Evolutionary conservation across 2,888 invertebrate genomes (phyloP), one percentile per base, ranked within the genome.

Genomic region (Diachrysia chrysitis): DNA sequence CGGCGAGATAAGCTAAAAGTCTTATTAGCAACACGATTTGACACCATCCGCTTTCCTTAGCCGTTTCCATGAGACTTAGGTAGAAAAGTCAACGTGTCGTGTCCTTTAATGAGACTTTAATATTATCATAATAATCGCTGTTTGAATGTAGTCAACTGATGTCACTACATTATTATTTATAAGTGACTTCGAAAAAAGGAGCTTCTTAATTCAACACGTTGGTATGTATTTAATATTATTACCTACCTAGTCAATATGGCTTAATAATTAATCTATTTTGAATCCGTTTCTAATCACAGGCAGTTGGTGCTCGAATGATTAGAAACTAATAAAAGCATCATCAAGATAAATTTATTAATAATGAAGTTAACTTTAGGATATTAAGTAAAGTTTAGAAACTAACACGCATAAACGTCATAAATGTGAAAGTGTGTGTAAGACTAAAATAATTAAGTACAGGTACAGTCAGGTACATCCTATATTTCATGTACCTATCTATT

Each of bases 171-270:
- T n/a, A n/a, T n/a, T n/a, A n/a, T n/a, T n/a, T n/a, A n/a, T n/a
- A n/a, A n/a, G n/a, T n/a, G n/a, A n/a, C n/a, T n/a, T n/a, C n/a
- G n/a, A n/a, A n/a, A n/a, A n/a, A n/a, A n/a, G n/a, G n/a, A n/a
- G n/a, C n/a, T n/a, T n/a, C n/a, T n/a, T n/a, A n/a, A n/a, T n/a
- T n/a, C n/a, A n/a, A n/a, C n/a, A n/a, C n/a, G n/a, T n/a, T n/a
- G n/a, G n/a, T n/a, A n/a, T n/a, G n/a, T n/a, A n/a, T n/a, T n/a
- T n/a, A n/a, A n/a, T 53, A 57, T 68, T 59, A 60, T 62, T 58
- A 72, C 21, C 4, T 70, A 60, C 21, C 70, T 75, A 80, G 75
- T 78, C 75, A 69, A 64, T 66, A 53, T 75, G 76, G 62, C 70
- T 72, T 69, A 64, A 65, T 46, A 67, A 67, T 56, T 37, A 35